Evolutionary conservation across 1,140 invertebrate species (phyloP), one percentile per base, ranked within the genome.

Genomic region (Neodiprion virginianus): DNA sequence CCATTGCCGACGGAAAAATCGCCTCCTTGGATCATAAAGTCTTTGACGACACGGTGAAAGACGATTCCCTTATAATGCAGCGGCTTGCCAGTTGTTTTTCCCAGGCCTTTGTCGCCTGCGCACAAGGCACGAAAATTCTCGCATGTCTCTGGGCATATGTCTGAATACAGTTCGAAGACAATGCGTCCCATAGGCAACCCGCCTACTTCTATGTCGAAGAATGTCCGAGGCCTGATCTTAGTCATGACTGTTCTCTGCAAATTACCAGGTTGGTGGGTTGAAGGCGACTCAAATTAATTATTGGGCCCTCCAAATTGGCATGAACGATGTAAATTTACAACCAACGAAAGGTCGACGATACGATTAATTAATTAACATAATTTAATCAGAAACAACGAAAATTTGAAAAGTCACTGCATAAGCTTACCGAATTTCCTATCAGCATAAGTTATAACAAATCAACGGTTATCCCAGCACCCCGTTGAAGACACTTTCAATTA

Each of bases 81-180:
- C 1, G 98, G 97, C n/a, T 99, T 96, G 28, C 96, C 96, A 83
- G 87, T 88, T 14, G 84, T 86, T 79, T 87, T 83, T 84, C 99
- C 98, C 79, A 93, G 90, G 79, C 93, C 90, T 76, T 92, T 93
- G 90, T 99, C 98, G 40, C 99, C 99, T 0, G 98, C 99, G 86
- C 99, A 99, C 84, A 99, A 95, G 85, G 99, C 96, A 78, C 98
- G 93, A 83, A 99, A 99, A 89, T 99, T 99, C 91, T 99, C 99
- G 79, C 96, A 97, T 8, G 98, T 99, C 90, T 96, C 97, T 12
- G 99, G 98, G 8, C 98, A 97, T 49, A 97, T 92, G 90, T 99
- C 97, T 3, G 97, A 95, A 91, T 97, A 99, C 8, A 99, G 88
- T 89, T 99, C 98, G 88, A 99, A 96, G 78, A 98, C 95, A 90